phyloP scores from a whole-genome alignment of 1,140 invertebrate genomes.

The Drosophila ambigua region DNA sequence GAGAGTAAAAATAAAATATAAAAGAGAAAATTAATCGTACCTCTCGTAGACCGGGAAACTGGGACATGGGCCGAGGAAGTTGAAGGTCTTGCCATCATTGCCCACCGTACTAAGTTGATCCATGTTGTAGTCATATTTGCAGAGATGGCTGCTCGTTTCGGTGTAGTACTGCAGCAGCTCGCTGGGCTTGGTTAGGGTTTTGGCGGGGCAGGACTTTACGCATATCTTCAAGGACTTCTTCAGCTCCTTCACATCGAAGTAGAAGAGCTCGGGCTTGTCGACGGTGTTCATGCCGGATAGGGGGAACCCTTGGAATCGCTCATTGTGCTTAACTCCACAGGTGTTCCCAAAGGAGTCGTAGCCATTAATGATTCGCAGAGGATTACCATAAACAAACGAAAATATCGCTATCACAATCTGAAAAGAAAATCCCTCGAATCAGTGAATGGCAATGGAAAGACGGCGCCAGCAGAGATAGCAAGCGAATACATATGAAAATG shows the following conservation, averaged over 20 bases:
- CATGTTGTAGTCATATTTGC: slow-evolving; percentile 89
- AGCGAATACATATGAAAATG: slow-evolving; percentile 18
- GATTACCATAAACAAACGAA: slow-evolving; percentile 95
- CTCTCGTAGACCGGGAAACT: slow-evolving; percentile 89
- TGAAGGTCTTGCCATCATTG: slow-evolving; percentile 85
- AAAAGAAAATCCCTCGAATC: slow-evolving; percentile 22
- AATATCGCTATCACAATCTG: slow-evolving; percentile 93
- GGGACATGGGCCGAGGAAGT: slow-evolving; percentile 89
- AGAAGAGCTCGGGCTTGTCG: slow-evolving; percentile 93
- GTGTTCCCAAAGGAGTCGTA: slow-evolving; percentile 98
- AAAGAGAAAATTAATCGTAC: slow-evolving; percentile 40
- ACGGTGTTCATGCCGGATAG: slow-evolving; percentile 92
- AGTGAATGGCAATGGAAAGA: slow-evolving; percentile 27
- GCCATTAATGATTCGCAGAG: slow-evolving; percentile 93
- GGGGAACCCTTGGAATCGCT: slow-evolving; percentile 89
- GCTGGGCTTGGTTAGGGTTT: slow-evolving; percentile 86
- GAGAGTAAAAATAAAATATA: neutral
- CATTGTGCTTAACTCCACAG: slow-evolving; percentile 93
- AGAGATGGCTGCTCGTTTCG: slow-evolving; percentile 90
- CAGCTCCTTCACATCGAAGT: slow-evolving; percentile 91
- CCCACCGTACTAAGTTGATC: slow-evolving; percentile 81
- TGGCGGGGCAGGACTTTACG: slow-evolving; percentile 93
- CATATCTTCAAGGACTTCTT: slow-evolving; percentile 93
- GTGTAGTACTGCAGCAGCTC: slow-evolving; percentile 91
- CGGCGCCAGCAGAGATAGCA: slow-evolving; percentile 1